phyloP scores from a whole-genome alignment of 2,113 vertebrate genomes.

The Bettongia penicillata region DNA sequence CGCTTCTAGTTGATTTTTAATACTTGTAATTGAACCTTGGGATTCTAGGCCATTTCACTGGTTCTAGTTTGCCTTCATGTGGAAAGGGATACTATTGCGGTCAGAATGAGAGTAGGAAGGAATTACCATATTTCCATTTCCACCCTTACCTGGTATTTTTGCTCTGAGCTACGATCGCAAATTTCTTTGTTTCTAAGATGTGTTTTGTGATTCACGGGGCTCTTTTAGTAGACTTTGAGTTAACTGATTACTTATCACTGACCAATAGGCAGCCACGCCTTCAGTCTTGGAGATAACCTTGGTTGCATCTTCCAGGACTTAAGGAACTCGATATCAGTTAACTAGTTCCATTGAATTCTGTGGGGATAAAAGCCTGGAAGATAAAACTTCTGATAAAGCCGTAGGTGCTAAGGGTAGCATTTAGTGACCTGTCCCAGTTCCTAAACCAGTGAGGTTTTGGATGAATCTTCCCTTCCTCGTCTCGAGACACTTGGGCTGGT shows the following conservation, averaged over 20 bases:
- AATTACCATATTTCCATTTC: slow-evolving; percentile 12
- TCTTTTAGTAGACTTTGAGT: slow-evolving; percentile 58
- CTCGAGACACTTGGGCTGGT: background rate
- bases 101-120: slow-evolving; percentile 12
- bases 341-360: background rate
- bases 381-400: background rate
- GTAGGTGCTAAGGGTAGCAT: background rate
- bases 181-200: slow-evolving; percentile 56
- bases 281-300: slow-evolving; percentile 37
- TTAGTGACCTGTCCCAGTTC: too few relatives aligned
- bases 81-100: slow-evolving; percentile 4
- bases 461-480: background rate
- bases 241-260: slow-evolving; percentile 57
- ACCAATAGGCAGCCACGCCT: slow-evolving; percentile 23
- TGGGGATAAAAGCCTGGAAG: background rate
- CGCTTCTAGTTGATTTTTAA: fast-evolving
- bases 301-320: background rate
- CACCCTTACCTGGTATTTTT: slow-evolving; percentile 7
- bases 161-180: slow-evolving; percentile 19
- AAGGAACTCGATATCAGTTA: background rate
- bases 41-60: background rate
- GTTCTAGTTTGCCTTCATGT: background rate
- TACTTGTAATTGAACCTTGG: background rate
- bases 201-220: slow-evolving; percentile 33
- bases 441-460: background rate